Conservation (phyloP, 2,797 vertebrate species). For the Novumbra hubbsi region DNA sequence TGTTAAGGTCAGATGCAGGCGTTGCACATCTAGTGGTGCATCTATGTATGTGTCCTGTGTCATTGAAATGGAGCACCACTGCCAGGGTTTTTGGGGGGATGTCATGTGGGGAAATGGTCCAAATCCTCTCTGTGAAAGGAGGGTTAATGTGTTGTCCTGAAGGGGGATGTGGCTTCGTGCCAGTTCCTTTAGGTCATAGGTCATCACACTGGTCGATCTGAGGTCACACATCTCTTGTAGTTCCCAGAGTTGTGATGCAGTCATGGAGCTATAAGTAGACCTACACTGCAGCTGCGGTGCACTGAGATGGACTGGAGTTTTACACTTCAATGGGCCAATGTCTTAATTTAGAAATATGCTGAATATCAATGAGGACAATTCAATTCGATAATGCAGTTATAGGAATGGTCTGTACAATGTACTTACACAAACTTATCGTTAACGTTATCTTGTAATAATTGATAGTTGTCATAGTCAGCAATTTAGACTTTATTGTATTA, state of each 20-base stretch:
- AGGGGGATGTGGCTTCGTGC: slow-evolving; percentile 34
- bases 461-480: too few species aligned
- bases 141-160: slow-evolving; percentile 30
- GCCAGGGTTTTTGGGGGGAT: background rate
- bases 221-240: slow-evolving; percentile 25
- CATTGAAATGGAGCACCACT: slow-evolving; percentile 6
- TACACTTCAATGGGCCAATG: background rate
- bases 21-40: slow-evolving; percentile 1
- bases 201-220: slow-evolving; percentile 35
- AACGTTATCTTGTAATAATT: too few species aligned
- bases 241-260: slow-evolving; percentile 28
- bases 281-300: background rate
- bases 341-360: background rate
- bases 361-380: background rate
- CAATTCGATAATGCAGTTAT: too few species aligned
- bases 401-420: too few species aligned
- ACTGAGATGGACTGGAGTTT: background rate
- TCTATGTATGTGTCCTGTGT: background rate
- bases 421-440: too few species aligned
- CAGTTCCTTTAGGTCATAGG: slow-evolving; percentile 51
- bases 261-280: background rate
- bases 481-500: too few species aligned
- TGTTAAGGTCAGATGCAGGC: slow-evolving; percentile 33
- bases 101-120: slow-evolving; percentile 1
- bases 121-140: slow-evolving; percentile 21